phyloP scores from a whole-genome alignment of 1,140 invertebrate genomes.

The Danaus melanippus region DNA sequence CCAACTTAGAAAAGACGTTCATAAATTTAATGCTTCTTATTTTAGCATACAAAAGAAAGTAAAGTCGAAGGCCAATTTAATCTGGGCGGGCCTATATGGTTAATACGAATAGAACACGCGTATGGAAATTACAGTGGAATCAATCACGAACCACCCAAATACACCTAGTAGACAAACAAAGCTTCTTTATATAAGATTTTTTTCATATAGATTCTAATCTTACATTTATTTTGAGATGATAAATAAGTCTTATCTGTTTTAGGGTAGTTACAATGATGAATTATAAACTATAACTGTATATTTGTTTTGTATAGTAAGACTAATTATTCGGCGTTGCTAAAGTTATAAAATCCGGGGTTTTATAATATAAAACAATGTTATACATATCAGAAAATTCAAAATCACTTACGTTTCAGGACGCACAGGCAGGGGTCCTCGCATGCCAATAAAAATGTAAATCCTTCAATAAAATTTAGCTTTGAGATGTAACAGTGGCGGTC shows the following conservation, averaged over 20 bases:
- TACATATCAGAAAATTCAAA: constrained; percentile 71
- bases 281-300: too few relatives aligned
- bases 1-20: constrained; percentile 36
- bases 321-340: too few relatives aligned
- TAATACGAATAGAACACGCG: constrained; percentile 65
- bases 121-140: constrained; percentile 70
- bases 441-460: constrained; percentile 71
- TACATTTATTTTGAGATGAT: too few relatives aligned
- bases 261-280: too few relatives aligned
- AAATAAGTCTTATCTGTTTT: too few relatives aligned
- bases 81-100: constrained; percentile 48
- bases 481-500: constrained; percentile 46
- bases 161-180: constrained; percentile 57
- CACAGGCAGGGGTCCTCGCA: constrained; percentile 60
- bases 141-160: constrained; percentile 66
- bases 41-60: constrained; percentile 16
- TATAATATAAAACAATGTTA: constrained; percentile 69
- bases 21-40: constrained; percentile 31
- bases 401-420: constrained; percentile 67
- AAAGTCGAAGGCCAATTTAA: constrained; percentile 22
- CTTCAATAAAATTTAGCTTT: constrained; percentile 69
- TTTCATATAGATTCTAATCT: constrained; percentile 48
- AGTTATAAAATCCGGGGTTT: too few relatives aligned
- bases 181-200: constrained; percentile 47
- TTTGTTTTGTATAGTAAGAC: too few relatives aligned